phyloP scores from a whole-genome alignment of 2,797 vertebrate species.

The Myioborus miniatus region DNA sequence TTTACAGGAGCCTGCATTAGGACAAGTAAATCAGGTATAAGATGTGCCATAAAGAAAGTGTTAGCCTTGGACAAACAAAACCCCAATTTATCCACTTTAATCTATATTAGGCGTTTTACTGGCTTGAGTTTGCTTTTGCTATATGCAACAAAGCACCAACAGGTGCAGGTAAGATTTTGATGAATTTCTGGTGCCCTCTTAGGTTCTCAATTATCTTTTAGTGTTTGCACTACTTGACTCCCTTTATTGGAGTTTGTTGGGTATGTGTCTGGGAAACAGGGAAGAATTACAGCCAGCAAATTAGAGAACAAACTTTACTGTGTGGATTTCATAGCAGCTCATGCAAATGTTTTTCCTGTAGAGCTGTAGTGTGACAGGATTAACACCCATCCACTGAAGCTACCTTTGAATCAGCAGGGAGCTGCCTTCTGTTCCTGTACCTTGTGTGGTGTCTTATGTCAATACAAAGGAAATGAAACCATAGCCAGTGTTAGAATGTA shows the following conservation, averaged over 20 bases:
- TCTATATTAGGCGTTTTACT: not conserved
- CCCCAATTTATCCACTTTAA: not conserved
- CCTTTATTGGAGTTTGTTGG: not conserved
- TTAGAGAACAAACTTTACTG: not conserved
- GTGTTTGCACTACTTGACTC: not conserved
- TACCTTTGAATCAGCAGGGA: not conserved
- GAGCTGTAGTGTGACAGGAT: not conserved
- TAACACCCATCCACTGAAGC: not conserved
- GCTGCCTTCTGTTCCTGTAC: not conserved
- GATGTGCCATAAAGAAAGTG: not conserved
- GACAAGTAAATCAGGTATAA: not conserved
- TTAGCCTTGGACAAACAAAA: not conserved
- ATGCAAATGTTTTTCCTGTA: not conserved
- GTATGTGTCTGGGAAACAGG: not conserved
- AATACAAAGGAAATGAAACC: not conserved
- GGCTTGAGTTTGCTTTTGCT: not conserved
- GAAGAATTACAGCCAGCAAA: not conserved
- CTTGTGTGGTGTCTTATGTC: not conserved
- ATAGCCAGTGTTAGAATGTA: not conserved
- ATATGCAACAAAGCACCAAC: not conserved
- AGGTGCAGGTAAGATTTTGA: not conserved
- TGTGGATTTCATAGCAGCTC: not conserved
- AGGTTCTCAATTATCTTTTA: not conserved
- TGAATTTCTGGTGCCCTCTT: not conserved
- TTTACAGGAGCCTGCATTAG: not conserved